phyloP scores from a whole-genome alignment of 2,797 vertebrate species.

The Poecilia picta region DNA sequence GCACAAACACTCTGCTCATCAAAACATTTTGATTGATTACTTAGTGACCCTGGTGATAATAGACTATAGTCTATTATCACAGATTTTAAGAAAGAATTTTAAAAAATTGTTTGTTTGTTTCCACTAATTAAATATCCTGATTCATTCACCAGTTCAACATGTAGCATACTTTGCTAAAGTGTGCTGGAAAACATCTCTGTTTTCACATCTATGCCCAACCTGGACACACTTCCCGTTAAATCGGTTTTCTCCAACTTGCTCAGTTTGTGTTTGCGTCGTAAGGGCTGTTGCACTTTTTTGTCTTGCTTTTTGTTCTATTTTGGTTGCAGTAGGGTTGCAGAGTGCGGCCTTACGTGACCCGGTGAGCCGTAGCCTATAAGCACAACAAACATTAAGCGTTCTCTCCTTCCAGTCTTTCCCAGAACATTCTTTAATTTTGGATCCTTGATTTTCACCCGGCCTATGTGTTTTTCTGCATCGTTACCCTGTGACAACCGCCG shows the following conservation, averaged over 20 bases:
- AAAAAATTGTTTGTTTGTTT: background rate
- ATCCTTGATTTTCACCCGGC: constrained; percentile 24
- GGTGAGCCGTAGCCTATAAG: background rate
- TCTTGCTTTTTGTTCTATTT: background rate
- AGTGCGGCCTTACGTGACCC: background rate
- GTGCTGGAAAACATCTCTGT: constrained; percentile 40
- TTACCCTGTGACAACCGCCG: constrained; percentile 57
- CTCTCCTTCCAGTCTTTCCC: constrained; percentile 10
- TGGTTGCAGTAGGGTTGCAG: background rate
- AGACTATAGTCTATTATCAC: too few species aligned
- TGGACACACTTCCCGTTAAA: background rate
- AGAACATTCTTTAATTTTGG: constrained; percentile 34
- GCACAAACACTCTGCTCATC: background rate
- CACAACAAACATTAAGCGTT: constrained; percentile 17
- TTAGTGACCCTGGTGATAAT: background rate
- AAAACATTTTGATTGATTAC: background rate
- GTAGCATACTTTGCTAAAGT: constrained; percentile 52
- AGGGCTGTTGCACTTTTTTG: background rate
- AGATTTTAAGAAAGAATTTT: background rate
- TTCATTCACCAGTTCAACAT: constrained; percentile 50
- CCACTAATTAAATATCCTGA: constrained; percentile 16
- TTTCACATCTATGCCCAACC: constrained; percentile 28
- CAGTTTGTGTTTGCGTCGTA: background rate
- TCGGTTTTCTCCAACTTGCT: background rate
- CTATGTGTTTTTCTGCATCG: constrained; percentile 42